Conservation (phyloP, 2,888 invertebrate genomes). For the Cataglyphis albicans region DNA sequence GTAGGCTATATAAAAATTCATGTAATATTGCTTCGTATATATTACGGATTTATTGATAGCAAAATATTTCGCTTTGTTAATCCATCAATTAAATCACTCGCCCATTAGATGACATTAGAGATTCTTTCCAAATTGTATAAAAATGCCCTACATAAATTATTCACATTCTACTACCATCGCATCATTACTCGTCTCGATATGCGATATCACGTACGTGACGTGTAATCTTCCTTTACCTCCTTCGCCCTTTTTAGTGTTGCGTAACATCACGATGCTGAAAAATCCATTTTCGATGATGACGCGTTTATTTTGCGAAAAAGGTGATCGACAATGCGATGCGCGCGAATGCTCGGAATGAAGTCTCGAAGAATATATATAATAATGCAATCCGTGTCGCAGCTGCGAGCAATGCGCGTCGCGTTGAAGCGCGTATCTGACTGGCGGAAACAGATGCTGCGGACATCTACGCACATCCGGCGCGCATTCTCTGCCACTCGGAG, state of each 20-base stretch:
- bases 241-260: background rate
- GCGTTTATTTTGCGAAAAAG: slow-evolving; percentile 11
- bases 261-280: slow-evolving; percentile 10
- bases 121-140: background rate
- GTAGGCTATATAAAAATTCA: background rate
- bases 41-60: background rate
- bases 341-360: slow-evolving; percentile 2
- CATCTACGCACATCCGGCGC: slow-evolving; percentile 48
- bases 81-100: background rate
- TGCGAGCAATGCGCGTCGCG: slow-evolving; percentile 44
- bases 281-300: slow-evolving; percentile 24
- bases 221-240: background rate
- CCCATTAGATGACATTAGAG: background rate
- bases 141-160: background rate
- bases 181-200: background rate
- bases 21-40: background rate
- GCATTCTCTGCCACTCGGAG: slow-evolving; percentile 10
- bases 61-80: background rate
- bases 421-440: slow-evolving; percentile 37
- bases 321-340: background rate
- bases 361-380: slow-evolving; percentile 24
- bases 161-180: background rate
- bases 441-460: slow-evolving; percentile 38
- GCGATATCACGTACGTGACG: background rate
- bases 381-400: slow-evolving; percentile 8